Base-by-base conservation (phyloP, 2,888 invertebrate species). In the Cantharis nigra region DNA sequence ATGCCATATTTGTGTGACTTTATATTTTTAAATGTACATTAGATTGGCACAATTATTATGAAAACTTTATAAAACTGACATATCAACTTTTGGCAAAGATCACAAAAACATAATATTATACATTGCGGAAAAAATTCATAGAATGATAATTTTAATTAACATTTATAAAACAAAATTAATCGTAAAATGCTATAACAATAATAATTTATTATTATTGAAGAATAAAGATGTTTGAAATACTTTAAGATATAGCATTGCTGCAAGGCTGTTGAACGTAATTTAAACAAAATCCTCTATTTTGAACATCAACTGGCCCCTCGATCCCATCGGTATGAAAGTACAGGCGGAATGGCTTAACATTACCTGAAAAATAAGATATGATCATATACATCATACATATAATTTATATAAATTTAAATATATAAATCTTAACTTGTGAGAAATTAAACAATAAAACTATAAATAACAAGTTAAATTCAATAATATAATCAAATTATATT, bases 181-280 rank as follows among this genome's bases (percentile, higher is more conserved):
- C 5, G 9, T n/a, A n/a, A n/a, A 49, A 49, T 49, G n/a, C n/a
- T 49, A 49, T n/a, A 49, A 49, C 49, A n/a, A 49, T 13, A 49
- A 49, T 16, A 16, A 16, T 16, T 16, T 16, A 16, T 49, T n/a
- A 49, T n/a, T n/a, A 49, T 7, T 9, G 33, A 13, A 13, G 3
- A 13, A 30, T 30, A 13, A 33, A 4, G 13, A 5, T 33, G 13
- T 0, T n/a, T 7, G 5, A 2, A 49, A n/a, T n/a, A 49, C n/a
- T 11, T 78, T 72, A 78, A 13, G 82, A 80, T 70, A 86, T 78
- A 71, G 83, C 84, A 81, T 93, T 95, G 10, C 95, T 95, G 85
- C 96, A 96, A 0, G 96, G 96, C 84, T 96, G 96, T 85, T 96
- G 96, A 4, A 96, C 91, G 84, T 94, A 96, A 87, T 95, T 95